A percentile compares a stretch with the other conserved stretches of the same genome.
Conservation (phyloP, 1,140 invertebrate genomes). For the Hyles euphorbiae region DNA sequence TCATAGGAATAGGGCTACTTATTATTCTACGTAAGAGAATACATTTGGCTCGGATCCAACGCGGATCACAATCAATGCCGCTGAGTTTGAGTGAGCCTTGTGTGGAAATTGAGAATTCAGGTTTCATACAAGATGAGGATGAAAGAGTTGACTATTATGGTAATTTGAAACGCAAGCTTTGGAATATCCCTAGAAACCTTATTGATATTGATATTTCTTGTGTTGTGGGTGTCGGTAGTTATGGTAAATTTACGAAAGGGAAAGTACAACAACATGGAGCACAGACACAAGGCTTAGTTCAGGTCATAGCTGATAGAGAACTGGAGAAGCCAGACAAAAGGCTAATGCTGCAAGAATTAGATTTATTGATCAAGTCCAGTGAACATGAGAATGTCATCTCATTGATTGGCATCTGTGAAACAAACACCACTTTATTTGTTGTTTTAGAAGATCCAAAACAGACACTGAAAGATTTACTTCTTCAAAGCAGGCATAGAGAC, state of each 20-base stretch:
- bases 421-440: conserved; percentile 82
- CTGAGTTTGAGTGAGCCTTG: conserved; percentile 74
- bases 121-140: conserved; percentile 84
- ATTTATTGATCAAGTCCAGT: conserved; percentile 81
- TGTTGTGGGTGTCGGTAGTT: conserved; percentile 83
- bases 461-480: conserved; percentile 81
- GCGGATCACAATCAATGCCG: conserved; percentile 68
- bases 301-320: conserved; percentile 75
- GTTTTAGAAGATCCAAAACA: conserved; percentile 81
- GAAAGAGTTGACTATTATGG: conserved; percentile 82
- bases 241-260: conserved; percentile 83
- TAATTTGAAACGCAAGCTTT: conserved; percentile 83
- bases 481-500: conserved; percentile 79
- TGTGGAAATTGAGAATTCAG: conserved; percentile 79
- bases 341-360: conserved; percentile 84
- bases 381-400: conserved; percentile 83
- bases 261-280: conserved; percentile 77
- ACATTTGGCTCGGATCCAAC: conserved; percentile 47
- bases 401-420: conserved; percentile 88
- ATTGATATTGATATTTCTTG: conserved; percentile 81
- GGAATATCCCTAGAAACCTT: conserved; percentile 83
- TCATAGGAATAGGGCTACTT: conserved; percentile 62
- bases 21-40: conserved; percentile 65
- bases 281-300: conserved; percentile 53
- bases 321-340: conserved; percentile 79